Evolutionary conservation across 2,113 vertebrate genomes (phyloP), one percentile per base, ranked within the genome.

Genomic region (Tor tambroides): DNA sequence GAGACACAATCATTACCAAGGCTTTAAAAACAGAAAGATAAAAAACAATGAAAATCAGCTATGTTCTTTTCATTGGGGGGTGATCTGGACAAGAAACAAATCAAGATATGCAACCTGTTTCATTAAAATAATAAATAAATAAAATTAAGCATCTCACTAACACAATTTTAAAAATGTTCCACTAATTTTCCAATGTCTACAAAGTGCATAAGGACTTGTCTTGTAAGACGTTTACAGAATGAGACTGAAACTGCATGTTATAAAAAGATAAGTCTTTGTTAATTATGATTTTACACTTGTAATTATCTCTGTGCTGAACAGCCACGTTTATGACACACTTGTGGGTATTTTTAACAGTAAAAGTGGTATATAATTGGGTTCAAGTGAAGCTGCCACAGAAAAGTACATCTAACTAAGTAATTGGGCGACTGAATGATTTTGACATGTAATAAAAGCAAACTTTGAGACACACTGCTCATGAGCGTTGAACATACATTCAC

Each of bases 401-500:
- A 63, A 26, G n/a, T 26, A 12, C 59, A n/a, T 61, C 61, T 26
- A 54, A 19, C 15, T 54, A n/a, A 26, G 61, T 26, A 63, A 26
- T 61, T 26, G 51, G 17, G 2, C 6, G 17, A 54, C 17, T 54
- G 56, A 28, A 63, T 14, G 61, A 26, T 63, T 63, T 28, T 12
- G 4, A 12, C 61, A 26, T 61, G 10, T 14, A 30, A 30, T 67
- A 30, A 65, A 21, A 65, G 10, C 61, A 28, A 4, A 65, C 61
- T 12, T n/a, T 28, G 30, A 71, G 28, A 21, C 61, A 59, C 59
- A 26, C 19, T 9, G 35, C 1, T 59, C 21, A 41, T 56, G 54
- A 63, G 41, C 23, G 54, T 30, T 26, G n/a, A 28, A 85, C 49
- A 59, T 87, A 87, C 88, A 89, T 83, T 87, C 88, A 83, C 77